These are phyloP conservation scores for Cololabis saira DNA, from an alignment of 2,113 vertebrate genomes.

Conservation along the genomic window DNA sequence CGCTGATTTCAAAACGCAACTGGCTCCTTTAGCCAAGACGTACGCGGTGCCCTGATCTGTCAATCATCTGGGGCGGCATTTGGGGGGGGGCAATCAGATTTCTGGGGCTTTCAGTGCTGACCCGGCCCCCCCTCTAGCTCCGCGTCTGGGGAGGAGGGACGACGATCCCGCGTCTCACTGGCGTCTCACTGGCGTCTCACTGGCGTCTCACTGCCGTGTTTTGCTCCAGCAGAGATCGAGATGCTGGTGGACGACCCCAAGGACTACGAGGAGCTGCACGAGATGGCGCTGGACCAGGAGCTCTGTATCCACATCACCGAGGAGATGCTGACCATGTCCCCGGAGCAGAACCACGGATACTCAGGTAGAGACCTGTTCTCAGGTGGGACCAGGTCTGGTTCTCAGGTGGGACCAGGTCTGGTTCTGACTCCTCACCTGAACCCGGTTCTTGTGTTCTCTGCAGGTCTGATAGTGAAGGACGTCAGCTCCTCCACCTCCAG, in stretches of 20 bases:
- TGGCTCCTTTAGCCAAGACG: no score
- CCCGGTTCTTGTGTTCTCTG: neutral
- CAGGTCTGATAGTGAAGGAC: constrained; percentile 96
- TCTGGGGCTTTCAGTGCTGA: no score
- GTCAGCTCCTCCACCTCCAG: constrained; percentile 96
- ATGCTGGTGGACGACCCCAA: constrained; percentile 98
- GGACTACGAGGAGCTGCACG: constrained; percentile 91
- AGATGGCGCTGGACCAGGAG: constrained; percentile 90
- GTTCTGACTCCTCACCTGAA: neutral
- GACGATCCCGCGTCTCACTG: no score
- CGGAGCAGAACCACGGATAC: constrained; percentile 89
- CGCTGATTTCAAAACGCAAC: no score
- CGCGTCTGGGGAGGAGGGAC: no score
- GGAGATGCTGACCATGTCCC: constrained; percentile 91
- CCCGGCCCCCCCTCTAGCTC: no score
- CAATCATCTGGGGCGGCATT: no score
- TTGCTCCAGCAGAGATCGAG: constrained; percentile 88
- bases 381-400: no score
- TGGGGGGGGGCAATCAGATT: no score
- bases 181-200: neutral
- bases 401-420: neutral
- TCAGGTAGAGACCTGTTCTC: constrained; percentile 80
- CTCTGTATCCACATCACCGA: constrained; percentile 98
- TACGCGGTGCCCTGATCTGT: no score
- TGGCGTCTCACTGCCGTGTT: neutral